Base-by-base conservation (phyloP, 2,797 vertebrate genomes). In the Podarcis lilfordi region DNA sequence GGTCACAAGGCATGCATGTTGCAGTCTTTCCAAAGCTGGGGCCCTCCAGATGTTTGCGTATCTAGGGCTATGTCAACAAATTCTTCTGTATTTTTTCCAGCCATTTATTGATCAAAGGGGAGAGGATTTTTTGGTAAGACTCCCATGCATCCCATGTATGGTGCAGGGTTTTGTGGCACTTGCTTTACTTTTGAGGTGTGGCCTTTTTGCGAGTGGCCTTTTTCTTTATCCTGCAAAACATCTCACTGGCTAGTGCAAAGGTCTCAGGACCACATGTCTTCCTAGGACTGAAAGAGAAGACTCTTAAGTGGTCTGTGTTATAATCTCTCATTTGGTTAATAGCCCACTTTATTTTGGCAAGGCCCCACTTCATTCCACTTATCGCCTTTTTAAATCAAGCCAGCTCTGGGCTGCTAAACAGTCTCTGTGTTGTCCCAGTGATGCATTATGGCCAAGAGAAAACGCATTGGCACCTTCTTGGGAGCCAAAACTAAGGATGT, bases 381-480 rank as follows among this genome's bases (percentile, higher is more conserved):
- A n/a, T 93, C 77, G 23, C 40, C 84, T 13, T 80, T 55, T 91
- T 89, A 90, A 93, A 90, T 93, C 90, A 91, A 94, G 68, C 32
- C 77, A 29, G 21, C 86, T 2, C 79, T 82, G 50, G 90, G 82
- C 2, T 74, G 43, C 10, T 79, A 88, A 82, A 66, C 29, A 61
- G 91, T 85, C 64, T 64, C 84, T 29, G 0, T 88, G n/a, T 75
- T 87, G 2, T 88, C 35, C 78, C 71, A 71, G 83, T 81, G 89
- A 82, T 83, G 0, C 64, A 86, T 68, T 35, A 1, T 35, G 86
- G 59, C 15, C 76, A 5, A 32, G 69, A 64, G 21, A 64, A 23
- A 76, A 32, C 72, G 86, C 45, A 17, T 75, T 80, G 76, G 87
- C 83, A 40, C 88, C 71, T 75, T 66, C 68, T 29, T 72, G 59